Base-by-base conservation (phyloP, 2,113 vertebrate genomes). In the Misgurnus mizolepis region DNA sequence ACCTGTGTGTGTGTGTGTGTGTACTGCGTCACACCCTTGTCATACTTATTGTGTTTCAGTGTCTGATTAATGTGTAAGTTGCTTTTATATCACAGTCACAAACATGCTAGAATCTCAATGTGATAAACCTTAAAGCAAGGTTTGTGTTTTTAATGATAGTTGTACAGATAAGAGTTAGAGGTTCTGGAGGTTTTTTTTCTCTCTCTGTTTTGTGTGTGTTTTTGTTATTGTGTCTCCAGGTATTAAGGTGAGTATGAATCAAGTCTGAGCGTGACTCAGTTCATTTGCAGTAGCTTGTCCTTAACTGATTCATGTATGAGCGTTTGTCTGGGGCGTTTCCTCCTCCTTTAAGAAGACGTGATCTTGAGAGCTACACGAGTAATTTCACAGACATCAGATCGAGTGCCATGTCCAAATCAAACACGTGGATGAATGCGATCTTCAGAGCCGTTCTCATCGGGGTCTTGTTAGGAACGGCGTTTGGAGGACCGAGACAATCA, bases 231-330 rank as follows among this genome's bases (percentile, higher is more conserved):
- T 65, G 47, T 69, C 43, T 68, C 47, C 49, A 65, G 72, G 12
- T 22, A 7, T 47, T 61, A 71, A 15, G 8, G n/a, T 55, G 12
- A 22, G 15, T 61, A 53, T 22, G 17, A 56, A 53, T 49, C 60
- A 58, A n/a, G 58, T 41, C 14, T 49, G 8, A 27, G 39, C 11
- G 15, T 72, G 74, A 53, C 61, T 41, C 43, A 68, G 61, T 80
- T 84, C 47, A 47, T 49, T 11, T 72, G 50, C 11, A 17, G 83
- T 85, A 84, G 56, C 8, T n/a, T 75, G 76, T 76, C 68, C 50
- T 70, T 67, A 79, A 87, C 90, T 97, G 95, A 96, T 91, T 96
- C 95, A 96, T 78, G 78, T 88, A 87, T 86, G 85, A 89, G 83
- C 67, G 34, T 80, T 64, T 55, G 67, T 62, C 58, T 76, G 15